Evolutionary conservation across 2,888 invertebrate species (phyloP).

Genomic region (Monochamus alternatus): DNA sequence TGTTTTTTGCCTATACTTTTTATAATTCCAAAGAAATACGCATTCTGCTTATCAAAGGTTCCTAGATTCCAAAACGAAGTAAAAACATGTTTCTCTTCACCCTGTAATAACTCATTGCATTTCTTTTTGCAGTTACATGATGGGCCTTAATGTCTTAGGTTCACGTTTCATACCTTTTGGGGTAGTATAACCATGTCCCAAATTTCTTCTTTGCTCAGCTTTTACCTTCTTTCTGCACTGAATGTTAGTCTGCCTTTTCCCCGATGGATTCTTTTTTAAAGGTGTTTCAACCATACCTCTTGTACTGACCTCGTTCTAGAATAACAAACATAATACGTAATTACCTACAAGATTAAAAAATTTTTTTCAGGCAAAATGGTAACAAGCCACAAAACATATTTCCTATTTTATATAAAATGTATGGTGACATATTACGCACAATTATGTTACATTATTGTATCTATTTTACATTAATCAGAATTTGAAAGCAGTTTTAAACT

Average conservation of each 20-base stretch:
- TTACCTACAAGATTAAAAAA: not conserved
- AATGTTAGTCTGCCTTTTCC: too few species aligned
- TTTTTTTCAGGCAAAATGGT: not conserved
- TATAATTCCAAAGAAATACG: slow-evolving; percentile 35
- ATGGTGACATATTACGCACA: too few species aligned
- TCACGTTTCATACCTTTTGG: slow-evolving; percentile 4
- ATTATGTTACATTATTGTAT: not conserved
- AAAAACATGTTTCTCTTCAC: slow-evolving; percentile 37
- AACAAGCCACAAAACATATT: slow-evolving; percentile 14
- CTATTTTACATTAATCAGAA: too few species aligned
- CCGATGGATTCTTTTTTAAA: too few species aligned
- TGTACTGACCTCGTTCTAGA: too few species aligned
- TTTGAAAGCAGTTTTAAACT: not conserved
- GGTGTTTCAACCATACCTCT: slow-evolving; percentile 7
- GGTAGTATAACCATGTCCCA: slow-evolving; percentile 12
- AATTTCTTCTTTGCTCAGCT: slow-evolving; percentile 16
- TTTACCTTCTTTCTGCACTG: too few species aligned
- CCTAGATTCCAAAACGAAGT: slow-evolving; percentile 42
- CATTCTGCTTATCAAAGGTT: slow-evolving; percentile 40
- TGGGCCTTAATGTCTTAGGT: slow-evolving; percentile 25
- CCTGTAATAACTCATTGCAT: slow-evolving; percentile 34
- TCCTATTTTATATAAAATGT: not conserved
- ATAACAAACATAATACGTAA: too few species aligned
- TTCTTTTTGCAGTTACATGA: slow-evolving; percentile 39
- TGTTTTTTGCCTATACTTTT: slow-evolving; percentile 4